Percentiles rank a stretch among this genome's conserved stretches.
Evolutionary conservation across 2,113 vertebrate species (phyloP).

Genomic region (Etia nguti): DNA sequence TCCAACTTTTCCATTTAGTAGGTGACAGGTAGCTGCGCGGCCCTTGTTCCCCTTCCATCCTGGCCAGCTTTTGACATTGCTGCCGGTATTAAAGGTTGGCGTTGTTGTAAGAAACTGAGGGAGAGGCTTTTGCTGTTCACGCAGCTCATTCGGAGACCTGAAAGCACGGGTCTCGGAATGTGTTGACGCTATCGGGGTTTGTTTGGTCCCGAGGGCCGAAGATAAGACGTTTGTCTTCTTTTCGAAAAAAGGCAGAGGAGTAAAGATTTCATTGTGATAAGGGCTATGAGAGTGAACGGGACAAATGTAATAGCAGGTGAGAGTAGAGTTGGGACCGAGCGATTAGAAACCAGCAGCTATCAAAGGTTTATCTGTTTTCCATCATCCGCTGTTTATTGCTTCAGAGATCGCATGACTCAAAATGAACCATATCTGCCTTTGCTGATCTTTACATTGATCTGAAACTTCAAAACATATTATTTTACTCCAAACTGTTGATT

Average conservation of each 20-base stretch:
- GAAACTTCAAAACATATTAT: neutral
- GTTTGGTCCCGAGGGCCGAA: constrained; percentile 12
- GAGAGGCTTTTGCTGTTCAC: neutral
- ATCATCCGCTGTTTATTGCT: neutral
- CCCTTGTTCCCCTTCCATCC: neutral
- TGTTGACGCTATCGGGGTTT: constrained; percentile 8
- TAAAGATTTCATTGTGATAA: constrained; percentile 21
- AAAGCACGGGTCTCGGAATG: neutral
- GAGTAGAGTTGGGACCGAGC: neutral
- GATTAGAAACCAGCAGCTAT: neutral
- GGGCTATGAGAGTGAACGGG: neutral
- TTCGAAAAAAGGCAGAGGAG: neutral
- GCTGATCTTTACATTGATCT: too few species aligned
- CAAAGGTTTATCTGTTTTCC: neutral
- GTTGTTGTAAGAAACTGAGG: neutral
- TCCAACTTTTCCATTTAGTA: constrained; percentile 44
- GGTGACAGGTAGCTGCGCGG: constrained; percentile 3
- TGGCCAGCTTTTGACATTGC: neutral
- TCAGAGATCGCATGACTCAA: neutral
- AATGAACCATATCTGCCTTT: neutral
- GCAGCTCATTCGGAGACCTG: neutral
- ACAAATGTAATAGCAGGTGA: neutral
- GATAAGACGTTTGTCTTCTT: constrained; percentile 14
- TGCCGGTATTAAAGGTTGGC: neutral
- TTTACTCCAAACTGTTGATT: neutral